Base-by-base conservation (phyloP, 2,113 vertebrate genomes). In the Notarius lentiginosus region DNA sequence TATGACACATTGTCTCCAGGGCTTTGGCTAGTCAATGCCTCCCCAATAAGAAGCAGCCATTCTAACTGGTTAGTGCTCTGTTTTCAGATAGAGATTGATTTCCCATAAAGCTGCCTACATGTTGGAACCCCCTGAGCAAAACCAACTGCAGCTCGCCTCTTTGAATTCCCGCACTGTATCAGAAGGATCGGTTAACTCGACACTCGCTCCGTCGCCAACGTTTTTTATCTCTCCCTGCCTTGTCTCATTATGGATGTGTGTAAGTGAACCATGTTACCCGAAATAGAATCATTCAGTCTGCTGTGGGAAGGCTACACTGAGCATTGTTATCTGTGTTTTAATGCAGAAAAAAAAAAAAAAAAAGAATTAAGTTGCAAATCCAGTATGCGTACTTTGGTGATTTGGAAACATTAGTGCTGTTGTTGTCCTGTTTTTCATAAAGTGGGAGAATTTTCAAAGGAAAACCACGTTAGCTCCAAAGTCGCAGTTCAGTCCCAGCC, bases 171-270 rank as follows among this genome's bases (percentile, higher is more conserved):
- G 17, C 84, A 56, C 75, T 27, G 49, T 76, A 75, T 76, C 77
- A 88, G 82, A 82, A 65, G 85, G 83, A 84, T 89, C 82, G 84
- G 75, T 89, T 83, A 86, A 86, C 80, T 79, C 27, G 27, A 83
- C 63, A 58, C 79, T 86, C 12, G 5, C 87, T 76, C 60, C n/a
- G 27, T 56, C 56, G 70, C 63, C 27, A 60, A 53, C 60, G 41
- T 41, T 41, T 41, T 83, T 79, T 68, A 87, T 68, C 86, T 83
- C 66, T 73, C 60, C 49, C 47, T 83, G 27, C 20, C 56, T 76
- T 34, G 58, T 83, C 30, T 65, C 72, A 58, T 75, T 60, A 70
- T 30, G 51, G 77, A 82, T 73, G 79, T 77, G 60, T 83, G 86
- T 82, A 83, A 77, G 81, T 56, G 82, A 86, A 68, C 85, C 77